Conservation (phyloP, 2,797 vertebrate genomes). For the Lycodopsis pacificus region DNA sequence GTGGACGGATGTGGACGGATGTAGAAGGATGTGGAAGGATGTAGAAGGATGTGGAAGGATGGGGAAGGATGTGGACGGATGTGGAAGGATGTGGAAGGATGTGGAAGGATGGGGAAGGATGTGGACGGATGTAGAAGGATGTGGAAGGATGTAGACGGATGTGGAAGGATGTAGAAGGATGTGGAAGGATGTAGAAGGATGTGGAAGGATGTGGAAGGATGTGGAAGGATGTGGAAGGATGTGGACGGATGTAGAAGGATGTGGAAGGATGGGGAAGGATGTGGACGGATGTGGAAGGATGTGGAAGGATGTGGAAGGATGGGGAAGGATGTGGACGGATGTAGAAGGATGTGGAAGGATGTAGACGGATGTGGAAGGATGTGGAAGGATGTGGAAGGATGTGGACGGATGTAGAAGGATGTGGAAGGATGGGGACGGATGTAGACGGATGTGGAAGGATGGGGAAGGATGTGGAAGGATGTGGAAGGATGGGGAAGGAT, state of each 20-base stretch:
- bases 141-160: slow-evolving; percentile 2
- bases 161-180: slow-evolving; percentile 2
- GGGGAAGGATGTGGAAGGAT: slow-evolving; percentile 1
- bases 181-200: slow-evolving; percentile 4
- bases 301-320: neutral
- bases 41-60: slow-evolving; percentile 2
- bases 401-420: neutral
- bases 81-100: slow-evolving; percentile 2
- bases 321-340: neutral
- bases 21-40: slow-evolving; percentile 4
- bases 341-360: slow-evolving; percentile 2
- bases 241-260: slow-evolving; percentile 1
- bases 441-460: slow-evolving; percentile 1
- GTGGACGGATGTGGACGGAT: neutral
- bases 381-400: slow-evolving; percentile 1
- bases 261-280: slow-evolving; percentile 1
- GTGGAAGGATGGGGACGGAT: neutral
- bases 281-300: neutral
- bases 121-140: neutral
- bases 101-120: neutral
- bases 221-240: slow-evolving; percentile 2
- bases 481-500: slow-evolving; percentile 2
- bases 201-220: neutral
- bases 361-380: slow-evolving; percentile 1
- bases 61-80: neutral